These are phyloP conservation scores for Oreochromis tanganicae DNA, from an alignment of 2,113 vertebrate species.

Conservation along the genomic window DNA sequence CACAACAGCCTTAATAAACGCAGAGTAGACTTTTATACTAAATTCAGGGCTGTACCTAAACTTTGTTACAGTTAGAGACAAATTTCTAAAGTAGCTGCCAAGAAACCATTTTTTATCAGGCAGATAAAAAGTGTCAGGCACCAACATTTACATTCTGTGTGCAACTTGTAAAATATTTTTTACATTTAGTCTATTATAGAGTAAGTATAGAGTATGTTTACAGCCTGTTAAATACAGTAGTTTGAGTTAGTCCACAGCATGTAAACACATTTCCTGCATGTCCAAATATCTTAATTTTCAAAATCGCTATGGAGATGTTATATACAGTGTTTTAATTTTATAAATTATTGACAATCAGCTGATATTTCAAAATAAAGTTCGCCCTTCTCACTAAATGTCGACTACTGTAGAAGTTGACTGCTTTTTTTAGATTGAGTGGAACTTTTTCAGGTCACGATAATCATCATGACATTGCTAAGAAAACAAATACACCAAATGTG, in stretches of 20 bases:
- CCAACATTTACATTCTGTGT: neutral
- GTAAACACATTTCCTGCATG: neutral
- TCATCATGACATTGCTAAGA: neutral
- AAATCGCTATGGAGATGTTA: neutral
- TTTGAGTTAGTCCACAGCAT: neutral
- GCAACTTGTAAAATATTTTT: neutral
- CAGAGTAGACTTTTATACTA: no score
- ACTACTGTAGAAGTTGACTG: neutral
- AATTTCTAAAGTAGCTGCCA: neutral
- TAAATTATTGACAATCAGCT: neutral
- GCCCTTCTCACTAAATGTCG: neutral
- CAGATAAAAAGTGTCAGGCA: neutral
- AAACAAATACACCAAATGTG: neutral
- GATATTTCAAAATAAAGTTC: neutral
- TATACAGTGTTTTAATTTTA: neutral
- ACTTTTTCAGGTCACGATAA: neutral
- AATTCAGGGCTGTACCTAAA: no score
- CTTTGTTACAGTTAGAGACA: no score
- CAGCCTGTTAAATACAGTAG: no score
- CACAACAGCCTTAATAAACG: no score
- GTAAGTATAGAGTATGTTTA: no score
- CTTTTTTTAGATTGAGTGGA: neutral
- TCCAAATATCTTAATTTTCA: neutral
- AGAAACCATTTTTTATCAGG: neutral
- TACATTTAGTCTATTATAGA: neutral